These are phyloP conservation scores for Lasioglossum morio DNA, from an alignment of 2,888 invertebrate genomes.

Conservation along the genomic window DNA sequence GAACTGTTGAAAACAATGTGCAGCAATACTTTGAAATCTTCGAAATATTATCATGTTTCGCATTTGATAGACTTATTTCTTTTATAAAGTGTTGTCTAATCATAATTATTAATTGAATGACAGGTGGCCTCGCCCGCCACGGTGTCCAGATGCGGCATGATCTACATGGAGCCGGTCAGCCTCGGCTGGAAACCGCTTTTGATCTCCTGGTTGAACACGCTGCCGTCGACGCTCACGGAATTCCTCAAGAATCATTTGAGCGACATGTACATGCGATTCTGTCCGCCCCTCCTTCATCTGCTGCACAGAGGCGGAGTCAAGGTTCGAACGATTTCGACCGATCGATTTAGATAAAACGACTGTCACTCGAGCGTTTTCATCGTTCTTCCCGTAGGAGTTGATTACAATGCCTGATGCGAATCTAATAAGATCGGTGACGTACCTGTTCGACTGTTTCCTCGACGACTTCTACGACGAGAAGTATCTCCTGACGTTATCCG, in stretches of 20 bases:
- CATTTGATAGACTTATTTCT: neutral
- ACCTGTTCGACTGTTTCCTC: slow-evolving; percentile 94
- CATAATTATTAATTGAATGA: neutral
- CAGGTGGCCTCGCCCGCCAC: slow-evolving; percentile 95
- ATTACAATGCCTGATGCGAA: slow-evolving; percentile 94
- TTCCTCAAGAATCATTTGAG: slow-evolving; percentile 89
- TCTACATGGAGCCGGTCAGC: slow-evolving; percentile 95
- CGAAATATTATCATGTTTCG: neutral
- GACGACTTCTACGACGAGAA: slow-evolving; percentile 93
- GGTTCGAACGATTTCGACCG: slow-evolving; percentile 81
- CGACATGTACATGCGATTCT: slow-evolving; percentile 92
- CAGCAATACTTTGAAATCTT: neutral
- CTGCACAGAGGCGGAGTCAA: slow-evolving; percentile 90
- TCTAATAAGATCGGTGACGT: slow-evolving; percentile 92
- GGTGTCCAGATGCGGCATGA: slow-evolving; percentile 98
- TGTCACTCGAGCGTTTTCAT: neutral
- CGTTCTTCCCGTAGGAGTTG: slow-evolving; percentile 88
- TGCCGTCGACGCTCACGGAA: slow-evolving; percentile 90
- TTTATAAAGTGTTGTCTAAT: neutral
- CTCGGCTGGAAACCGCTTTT: slow-evolving; percentile 96
- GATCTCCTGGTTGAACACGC: slow-evolving; percentile 93
- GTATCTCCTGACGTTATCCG: slow-evolving; percentile 89
- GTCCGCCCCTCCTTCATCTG: slow-evolving; percentile 91
- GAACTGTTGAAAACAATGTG: neutral
- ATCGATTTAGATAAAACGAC: neutral